Evolutionary conservation across 2,797 vertebrate species (phyloP).

Genomic region (Falco rusticolus): DNA sequence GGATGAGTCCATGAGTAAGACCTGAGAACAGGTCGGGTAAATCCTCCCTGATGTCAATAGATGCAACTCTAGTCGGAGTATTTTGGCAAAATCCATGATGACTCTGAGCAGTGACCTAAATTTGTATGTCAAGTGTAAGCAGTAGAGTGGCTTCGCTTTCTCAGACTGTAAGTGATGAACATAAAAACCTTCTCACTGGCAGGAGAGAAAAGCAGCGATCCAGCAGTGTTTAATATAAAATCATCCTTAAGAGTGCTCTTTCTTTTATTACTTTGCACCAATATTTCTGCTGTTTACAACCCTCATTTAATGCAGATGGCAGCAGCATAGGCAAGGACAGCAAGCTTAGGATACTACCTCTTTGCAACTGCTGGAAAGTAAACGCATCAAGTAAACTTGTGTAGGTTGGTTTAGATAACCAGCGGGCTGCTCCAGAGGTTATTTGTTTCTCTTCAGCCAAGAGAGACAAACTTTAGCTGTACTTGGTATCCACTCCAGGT

Average conservation of each 20-base stretch:
- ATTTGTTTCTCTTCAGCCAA: not conserved
- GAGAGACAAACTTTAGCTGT: not conserved
- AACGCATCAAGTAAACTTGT: not conserved
- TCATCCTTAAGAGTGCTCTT: not conserved
- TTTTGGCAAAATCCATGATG: not conserved
- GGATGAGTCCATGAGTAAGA: not conserved
- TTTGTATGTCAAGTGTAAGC: not conserved
- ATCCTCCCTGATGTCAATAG: not conserved
- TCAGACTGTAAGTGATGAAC: not conserved
- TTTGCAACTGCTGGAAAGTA: not conserved
- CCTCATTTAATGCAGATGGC: not conserved
- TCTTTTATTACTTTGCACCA: not conserved
- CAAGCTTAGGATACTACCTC: not conserved
- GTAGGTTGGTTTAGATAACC: not conserved
- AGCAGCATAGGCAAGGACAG: not conserved
- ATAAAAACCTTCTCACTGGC: not conserved
- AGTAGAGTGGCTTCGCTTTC: not conserved
- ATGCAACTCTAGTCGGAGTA: not conserved
- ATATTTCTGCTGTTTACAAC: not conserved
- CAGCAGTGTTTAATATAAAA: not conserved
- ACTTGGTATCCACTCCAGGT: not conserved
- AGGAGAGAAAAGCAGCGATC: not conserved
- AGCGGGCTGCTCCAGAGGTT: not conserved
- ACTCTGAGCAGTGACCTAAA: slow-evolving; percentile 12
- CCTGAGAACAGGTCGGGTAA: not conserved